These are phyloP conservation scores for Panopea generosa DNA, from an alignment of 2,888 invertebrate species.

Conservation along the genomic window DNA sequence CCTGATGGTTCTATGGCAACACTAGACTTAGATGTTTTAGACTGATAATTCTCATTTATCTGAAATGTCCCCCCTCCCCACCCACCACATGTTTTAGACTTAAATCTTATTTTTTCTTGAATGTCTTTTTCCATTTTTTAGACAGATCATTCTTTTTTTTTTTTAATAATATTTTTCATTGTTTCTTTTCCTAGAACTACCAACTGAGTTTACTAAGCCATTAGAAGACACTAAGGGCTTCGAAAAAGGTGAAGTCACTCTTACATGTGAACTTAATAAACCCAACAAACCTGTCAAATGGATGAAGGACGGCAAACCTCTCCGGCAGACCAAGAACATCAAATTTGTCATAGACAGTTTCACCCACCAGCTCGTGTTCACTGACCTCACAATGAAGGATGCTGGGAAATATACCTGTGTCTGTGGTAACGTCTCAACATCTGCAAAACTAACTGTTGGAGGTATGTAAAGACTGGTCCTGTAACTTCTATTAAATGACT, in stretches of 20 bases:
- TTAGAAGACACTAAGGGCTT: constrained; percentile 62
- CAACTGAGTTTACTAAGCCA: constrained; percentile 56
- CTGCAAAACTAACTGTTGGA: constrained; percentile 79
- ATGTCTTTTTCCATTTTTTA: too few species aligned
- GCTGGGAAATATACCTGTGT: constrained; percentile 78
- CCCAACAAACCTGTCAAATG: constrained; percentile 97
- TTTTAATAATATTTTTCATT: too few species aligned
- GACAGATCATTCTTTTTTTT: too few species aligned
- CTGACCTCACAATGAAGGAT: constrained; percentile 76
- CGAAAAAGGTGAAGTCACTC: constrained; percentile 88
- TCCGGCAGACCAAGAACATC: constrained; percentile 93
- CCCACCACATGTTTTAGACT: too few species aligned
- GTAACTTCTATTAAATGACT: too few species aligned
- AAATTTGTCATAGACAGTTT: constrained; percentile 92
- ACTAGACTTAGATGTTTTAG: too few species aligned
- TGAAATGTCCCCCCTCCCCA: too few species aligned
- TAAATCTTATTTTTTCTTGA: too few species aligned
- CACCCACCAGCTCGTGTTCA: constrained; percentile 77
- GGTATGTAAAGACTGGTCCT: constrained; percentile 76
- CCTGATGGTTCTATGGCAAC: too few species aligned
- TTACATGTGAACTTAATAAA: constrained; percentile 96
- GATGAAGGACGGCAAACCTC: constrained; percentile 91
- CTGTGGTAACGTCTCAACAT: constrained; percentile 76
- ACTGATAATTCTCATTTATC: too few species aligned
- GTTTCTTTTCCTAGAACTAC: constrained; percentile 56